Conservation (phyloP, 2,113 vertebrate species). For the Enhydra lutris region DNA sequence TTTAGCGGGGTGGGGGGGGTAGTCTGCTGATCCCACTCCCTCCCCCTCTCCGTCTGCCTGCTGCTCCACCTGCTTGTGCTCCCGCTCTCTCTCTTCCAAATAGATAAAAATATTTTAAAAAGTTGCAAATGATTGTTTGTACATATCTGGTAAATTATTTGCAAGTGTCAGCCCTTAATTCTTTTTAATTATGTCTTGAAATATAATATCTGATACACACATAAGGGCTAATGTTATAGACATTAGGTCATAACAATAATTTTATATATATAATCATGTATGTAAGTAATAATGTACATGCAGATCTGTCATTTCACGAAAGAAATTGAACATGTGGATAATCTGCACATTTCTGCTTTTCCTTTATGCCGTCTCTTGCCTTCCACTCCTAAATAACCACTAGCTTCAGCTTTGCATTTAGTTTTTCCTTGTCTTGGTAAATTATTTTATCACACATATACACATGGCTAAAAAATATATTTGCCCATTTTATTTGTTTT, state of each 20-base stretch:
- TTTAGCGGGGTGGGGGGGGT: not conserved
- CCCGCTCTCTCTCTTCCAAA: not conserved
- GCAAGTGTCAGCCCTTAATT: not conserved
- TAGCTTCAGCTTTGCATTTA: not conserved
- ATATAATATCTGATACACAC: not conserved
- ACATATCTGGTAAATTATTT: not conserved
- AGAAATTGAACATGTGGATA: not conserved
- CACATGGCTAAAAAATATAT: not conserved
- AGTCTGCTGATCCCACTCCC: not conserved
- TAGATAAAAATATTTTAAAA: not conserved
- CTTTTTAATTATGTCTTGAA: not conserved
- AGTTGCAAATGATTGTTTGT: not conserved
- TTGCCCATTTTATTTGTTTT: not conserved
- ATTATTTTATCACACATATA: not conserved
- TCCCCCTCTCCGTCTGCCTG: not conserved
- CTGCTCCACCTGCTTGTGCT: not conserved
- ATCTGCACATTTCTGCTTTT: not conserved
- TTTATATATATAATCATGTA: not conserved
- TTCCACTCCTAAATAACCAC: not conserved
- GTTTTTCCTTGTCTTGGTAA: not conserved
- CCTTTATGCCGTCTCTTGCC: no score
- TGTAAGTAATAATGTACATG: not conserved
- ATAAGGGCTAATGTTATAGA: not conserved
- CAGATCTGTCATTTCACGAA: not conserved
- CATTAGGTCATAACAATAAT: not conserved